phyloP scores from a whole-genome alignment of 2,113 vertebrate genomes.

The Lophochroa leadbeateri region DNA sequence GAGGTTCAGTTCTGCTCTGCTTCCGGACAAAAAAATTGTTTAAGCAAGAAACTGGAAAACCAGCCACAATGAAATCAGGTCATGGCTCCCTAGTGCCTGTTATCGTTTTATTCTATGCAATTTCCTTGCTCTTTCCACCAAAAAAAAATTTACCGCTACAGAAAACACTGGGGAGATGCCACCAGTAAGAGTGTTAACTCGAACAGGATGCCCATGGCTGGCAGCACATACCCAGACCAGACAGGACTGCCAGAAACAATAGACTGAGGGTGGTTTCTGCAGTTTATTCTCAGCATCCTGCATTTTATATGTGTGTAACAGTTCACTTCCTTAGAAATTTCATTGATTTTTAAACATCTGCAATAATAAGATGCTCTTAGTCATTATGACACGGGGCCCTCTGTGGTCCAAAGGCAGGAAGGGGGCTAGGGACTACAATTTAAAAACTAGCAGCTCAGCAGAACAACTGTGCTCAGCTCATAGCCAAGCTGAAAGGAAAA shows the following conservation, averaged over 20 bases:
- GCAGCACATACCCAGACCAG: not conserved
- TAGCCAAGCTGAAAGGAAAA: not conserved
- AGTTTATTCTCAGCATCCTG: not conserved
- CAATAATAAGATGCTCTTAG: not conserved
- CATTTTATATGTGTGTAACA: not conserved
- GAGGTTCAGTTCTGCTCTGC: not conserved
- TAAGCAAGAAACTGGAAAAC: not conserved
- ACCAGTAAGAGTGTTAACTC: rapidly evolving
- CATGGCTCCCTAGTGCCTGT: not conserved
- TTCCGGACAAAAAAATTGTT: not conserved
- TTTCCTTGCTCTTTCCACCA: not conserved
- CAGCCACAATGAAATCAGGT: not conserved
- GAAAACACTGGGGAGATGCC: not conserved
- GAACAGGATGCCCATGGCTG: rapidly evolving
- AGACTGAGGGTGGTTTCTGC: not conserved
- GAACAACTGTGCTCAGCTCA: not conserved
- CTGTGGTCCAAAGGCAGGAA: not conserved
- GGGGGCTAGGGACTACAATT: not conserved
- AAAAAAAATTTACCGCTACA: not conserved
- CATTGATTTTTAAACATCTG: not conserved
- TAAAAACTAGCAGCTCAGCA: not conserved
- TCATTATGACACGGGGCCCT: not conserved
- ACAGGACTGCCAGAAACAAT: not conserved
- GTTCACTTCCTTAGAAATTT: not conserved
- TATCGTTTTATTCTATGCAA: not conserved